These are phyloP conservation scores for Patella vulgata DNA, from an alignment of 1,140 invertebrate genomes.

Conservation along the genomic window DNA sequence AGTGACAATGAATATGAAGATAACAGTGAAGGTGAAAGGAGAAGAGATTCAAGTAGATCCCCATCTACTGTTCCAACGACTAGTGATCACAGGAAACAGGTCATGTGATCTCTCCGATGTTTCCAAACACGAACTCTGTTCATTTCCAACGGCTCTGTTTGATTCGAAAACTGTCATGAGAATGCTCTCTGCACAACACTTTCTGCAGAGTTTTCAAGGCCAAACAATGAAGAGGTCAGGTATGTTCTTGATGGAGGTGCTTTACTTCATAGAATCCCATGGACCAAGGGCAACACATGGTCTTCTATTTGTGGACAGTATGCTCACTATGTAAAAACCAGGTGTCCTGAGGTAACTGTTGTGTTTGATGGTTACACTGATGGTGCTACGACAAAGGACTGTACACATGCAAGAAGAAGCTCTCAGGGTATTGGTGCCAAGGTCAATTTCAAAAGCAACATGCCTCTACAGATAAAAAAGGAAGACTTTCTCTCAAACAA, in stretches of 20 bases:
- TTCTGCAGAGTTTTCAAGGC: conserved; percentile 31
- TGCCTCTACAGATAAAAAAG: conserved; percentile 13
- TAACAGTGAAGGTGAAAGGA: conserved; percentile 11
- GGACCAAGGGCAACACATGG: conserved; percentile 11
- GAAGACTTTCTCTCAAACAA: conserved; percentile 27
- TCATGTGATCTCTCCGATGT: conserved; percentile 6
- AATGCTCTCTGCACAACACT: conserved; percentile 20
- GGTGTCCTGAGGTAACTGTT: conserved; percentile 7
- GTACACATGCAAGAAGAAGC: conserved; percentile 1
- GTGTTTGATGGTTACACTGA: conserved; percentile 22
- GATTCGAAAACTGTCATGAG: conserved; percentile 21
- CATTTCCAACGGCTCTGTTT: conserved; percentile 30
- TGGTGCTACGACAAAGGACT: conserved; percentile 18
- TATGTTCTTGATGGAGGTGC: conserved; percentile 38
- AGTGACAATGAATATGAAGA: conserved; percentile 6
- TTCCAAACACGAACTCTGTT: conserved; percentile 31
- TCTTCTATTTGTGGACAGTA: background rate
- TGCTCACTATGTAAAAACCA: background rate
- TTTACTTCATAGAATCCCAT: conserved; percentile 17
- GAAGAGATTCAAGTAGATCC: conserved; percentile 23
- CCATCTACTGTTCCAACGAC: conserved; percentile 35
- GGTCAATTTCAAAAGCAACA: background rate
- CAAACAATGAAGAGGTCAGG: background rate
- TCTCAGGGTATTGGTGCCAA: too few relatives aligned
- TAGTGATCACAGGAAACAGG: conserved; percentile 8